Base-by-base conservation (phyloP, 2,888 invertebrate genomes). In the Neria commutata region DNA sequence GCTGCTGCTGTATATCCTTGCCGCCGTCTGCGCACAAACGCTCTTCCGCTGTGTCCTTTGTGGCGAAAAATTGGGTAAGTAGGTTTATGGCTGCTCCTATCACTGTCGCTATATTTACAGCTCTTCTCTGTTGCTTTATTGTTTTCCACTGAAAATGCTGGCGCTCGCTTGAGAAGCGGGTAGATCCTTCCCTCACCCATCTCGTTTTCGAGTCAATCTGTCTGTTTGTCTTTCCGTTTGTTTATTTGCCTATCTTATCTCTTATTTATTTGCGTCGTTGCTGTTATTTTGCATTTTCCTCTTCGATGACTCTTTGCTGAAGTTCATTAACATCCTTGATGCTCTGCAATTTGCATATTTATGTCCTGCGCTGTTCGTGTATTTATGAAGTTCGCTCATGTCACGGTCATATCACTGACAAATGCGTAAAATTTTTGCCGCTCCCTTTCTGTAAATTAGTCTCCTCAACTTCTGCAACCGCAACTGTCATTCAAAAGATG, bases 11-110 rank as follows among this genome's bases (percentile, higher is more conserved):
- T 54, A 58, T 46, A 45, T 58, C 37, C 19, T 58, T 29, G 48
- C 64, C 49, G 54, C 74, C 60, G 42, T 74, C 60, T 72, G 71
- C 63, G 56, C 71, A 19, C 67, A 71, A n/a, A n/a, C n/a, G 56
- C 64, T 62, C 48, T 60, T 74, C 56, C 68, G 64, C 62, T 48
- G 54, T 64, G 77, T 67, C 49, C 65, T 73, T 46, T 72, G 76
- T 64, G 76, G 76, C 67, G 76, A 76, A 61, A 76, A 76, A 73
- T 70, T 76, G 67, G 76, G 76, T 76, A 71, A 75, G 75, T 75
- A 56, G 63, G 69, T 68, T 65, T 69, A 66, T 69, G 62, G 60
- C 34, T 34, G 25, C 29, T 11, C 21, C 49, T 29, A 29, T 45
- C 45, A 54, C 24, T 45, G 19, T 26, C 26, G 19, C 49, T 60